Percentiles rank a stretch among this genome's conserved stretches.
These are phyloP conservation scores for Glossophaga mutica DNA, from an alignment of 2,797 vertebrate species.

Conservation along the genomic window DNA sequence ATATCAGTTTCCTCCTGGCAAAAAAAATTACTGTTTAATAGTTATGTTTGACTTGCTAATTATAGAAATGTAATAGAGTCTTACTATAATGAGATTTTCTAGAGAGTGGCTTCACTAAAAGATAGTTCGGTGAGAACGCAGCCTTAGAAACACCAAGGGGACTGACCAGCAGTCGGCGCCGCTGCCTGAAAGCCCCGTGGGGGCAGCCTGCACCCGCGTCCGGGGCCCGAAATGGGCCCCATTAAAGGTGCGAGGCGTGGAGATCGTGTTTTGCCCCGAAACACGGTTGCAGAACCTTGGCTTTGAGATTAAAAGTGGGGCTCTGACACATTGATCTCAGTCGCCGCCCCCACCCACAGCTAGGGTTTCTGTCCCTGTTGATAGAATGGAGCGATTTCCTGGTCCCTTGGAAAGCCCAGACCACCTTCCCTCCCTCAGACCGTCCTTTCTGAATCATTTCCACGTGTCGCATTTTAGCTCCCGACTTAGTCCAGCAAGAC, in stretches of 20 bases:
- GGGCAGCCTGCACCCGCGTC: neutral
- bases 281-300: neutral
- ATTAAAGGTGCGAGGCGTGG: neutral
- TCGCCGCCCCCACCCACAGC: neutral
- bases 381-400: neutral
- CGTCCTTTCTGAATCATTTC: neutral
- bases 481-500: neutral
- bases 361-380: neutral
- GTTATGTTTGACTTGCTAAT: slow-evolving; percentile 8
- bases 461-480: neutral
- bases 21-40: neutral
- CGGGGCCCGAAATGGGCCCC: neutral
- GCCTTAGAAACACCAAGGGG: neutral
- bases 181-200: neutral
- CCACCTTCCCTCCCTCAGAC: neutral
- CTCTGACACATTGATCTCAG: neutral
- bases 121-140: neutral
- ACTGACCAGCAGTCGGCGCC: neutral
- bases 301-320: neutral
- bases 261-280: neutral
- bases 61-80: neutral
- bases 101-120: slow-evolving; percentile 6
- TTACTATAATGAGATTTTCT: neutral
- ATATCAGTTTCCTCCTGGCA: neutral
- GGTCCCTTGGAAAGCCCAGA: neutral